phyloP scores from a whole-genome alignment of 2,113 vertebrate genomes.

The Brachypteracias leptosomus region DNA sequence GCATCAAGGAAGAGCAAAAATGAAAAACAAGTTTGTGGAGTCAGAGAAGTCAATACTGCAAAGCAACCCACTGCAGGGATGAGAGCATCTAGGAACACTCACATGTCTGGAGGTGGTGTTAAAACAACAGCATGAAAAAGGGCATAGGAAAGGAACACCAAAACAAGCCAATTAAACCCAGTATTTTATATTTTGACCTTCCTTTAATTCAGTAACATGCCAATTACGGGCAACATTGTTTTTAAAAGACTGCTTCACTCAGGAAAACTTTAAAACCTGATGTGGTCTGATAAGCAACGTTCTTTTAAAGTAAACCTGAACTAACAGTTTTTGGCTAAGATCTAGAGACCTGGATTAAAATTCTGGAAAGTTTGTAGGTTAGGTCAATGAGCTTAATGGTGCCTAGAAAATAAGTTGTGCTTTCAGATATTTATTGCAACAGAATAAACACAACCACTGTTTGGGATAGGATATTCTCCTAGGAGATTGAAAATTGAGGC shows the following conservation, averaged over 20 bases:
- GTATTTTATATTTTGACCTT: not conserved
- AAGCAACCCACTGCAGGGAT: not conserved
- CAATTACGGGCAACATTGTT: not conserved
- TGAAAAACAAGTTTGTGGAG: not conserved
- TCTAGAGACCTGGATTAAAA: not conserved
- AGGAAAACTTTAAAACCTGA: conserved; percentile 25
- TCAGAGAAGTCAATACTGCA: not conserved
- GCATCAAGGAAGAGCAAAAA: not conserved
- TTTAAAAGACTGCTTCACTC: not conserved
- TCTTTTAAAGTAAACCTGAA: not conserved
- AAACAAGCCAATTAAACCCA: not conserved
- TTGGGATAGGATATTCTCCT: not conserved
- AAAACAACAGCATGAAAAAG: not conserved
- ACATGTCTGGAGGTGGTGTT: not conserved
- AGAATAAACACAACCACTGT: not conserved
- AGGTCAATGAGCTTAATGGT: not conserved
- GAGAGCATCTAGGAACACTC: not conserved
- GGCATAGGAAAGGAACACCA: not conserved
- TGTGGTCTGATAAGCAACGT: not conserved
- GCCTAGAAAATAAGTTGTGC: not conserved
- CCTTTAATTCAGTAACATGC: not conserved
- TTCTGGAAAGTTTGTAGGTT: not conserved
- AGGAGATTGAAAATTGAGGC: not conserved
- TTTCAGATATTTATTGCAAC: not conserved
- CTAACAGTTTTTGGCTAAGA: not conserved